Conservation (phyloP, 2,888 invertebrate species). For the Azorinus chamasolen region DNA sequence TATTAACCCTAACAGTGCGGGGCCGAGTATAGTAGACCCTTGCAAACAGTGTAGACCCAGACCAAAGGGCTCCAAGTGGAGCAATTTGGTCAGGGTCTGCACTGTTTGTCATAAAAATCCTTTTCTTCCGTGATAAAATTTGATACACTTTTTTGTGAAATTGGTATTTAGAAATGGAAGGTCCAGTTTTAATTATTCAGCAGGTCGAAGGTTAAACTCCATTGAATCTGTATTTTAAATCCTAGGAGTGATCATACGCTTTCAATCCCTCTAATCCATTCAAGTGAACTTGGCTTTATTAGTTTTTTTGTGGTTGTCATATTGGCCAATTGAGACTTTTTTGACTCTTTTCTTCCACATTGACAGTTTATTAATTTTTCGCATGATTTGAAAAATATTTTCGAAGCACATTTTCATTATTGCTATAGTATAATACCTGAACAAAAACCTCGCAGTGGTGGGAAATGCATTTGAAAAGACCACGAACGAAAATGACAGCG, state of each 20-base stretch:
- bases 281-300: constrained; percentile 12
- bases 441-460: neutral
- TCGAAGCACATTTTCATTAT: neutral
- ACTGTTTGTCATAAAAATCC: no score
- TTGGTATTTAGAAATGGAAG: no score
- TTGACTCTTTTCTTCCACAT: neutral
- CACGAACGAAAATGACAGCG: constrained; percentile 7
- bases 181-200: no score
- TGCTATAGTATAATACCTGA: neutral
- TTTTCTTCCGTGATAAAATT: no score
- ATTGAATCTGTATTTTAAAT: constrained; percentile 7
- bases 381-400: constrained; percentile 4
- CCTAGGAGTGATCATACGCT: constrained; percentile 1
- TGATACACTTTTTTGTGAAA: no score
- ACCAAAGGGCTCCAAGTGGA: no score
- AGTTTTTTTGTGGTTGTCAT: constrained; percentile 7
- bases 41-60: no score
- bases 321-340: constrained; percentile 9
- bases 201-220: neutral
- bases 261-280: constrained; percentile 10
- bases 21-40: no score
- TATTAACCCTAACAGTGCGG: no score
- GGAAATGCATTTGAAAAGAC: neutral
- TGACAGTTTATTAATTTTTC: constrained; percentile 22
- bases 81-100: no score